Percentiles rank a stretch among this genome's conserved stretches.
Evolutionary conservation across 2,797 vertebrate species (phyloP).

Genomic region (Gymnopithys bicolor): DNA sequence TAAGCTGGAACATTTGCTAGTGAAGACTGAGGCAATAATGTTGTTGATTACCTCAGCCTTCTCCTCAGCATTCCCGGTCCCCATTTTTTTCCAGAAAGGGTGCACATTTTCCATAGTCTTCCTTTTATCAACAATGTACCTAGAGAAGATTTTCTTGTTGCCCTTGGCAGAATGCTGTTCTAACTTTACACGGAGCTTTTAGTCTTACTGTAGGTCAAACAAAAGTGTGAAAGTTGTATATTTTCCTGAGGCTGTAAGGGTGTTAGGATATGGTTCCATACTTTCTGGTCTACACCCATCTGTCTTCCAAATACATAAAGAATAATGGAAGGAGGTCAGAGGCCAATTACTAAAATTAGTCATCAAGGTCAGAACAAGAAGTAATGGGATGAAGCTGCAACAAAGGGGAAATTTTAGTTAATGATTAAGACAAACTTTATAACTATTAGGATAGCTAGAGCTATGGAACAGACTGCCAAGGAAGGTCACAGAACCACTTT

Average conservation of each 20-base stretch:
- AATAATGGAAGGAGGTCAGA: slow-evolving; percentile 68
- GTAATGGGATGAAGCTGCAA: slow-evolving; percentile 72
- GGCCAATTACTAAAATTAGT: slow-evolving; percentile 78
- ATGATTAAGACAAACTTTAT: slow-evolving; percentile 79
- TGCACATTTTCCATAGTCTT: neutral
- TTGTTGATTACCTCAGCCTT: neutral
- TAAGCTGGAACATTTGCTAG: neutral
- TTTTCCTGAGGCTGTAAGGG: neutral
- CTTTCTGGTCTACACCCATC: neutral
- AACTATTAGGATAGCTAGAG: slow-evolving; percentile 73
- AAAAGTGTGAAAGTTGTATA: neutral
- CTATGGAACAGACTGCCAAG: slow-evolving; percentile 66
- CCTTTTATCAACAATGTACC: neutral
- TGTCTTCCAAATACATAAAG: slow-evolving; percentile 64
- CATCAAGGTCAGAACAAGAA: slow-evolving; percentile 75
- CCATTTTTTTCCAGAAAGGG: neutral
- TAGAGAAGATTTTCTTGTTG: neutral
- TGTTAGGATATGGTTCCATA: neutral
- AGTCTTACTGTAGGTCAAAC: neutral
- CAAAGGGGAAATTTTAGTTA: slow-evolving; percentile 79
- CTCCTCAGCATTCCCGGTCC: neutral
- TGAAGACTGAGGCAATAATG: neutral
- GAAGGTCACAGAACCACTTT: slow-evolving; percentile 72
- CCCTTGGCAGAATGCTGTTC: neutral
- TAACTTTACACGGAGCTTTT: neutral